These are phyloP conservation scores for Lasioglossum oenotherae DNA, from an alignment of 2,888 invertebrate species.

Conservation along the genomic window DNA sequence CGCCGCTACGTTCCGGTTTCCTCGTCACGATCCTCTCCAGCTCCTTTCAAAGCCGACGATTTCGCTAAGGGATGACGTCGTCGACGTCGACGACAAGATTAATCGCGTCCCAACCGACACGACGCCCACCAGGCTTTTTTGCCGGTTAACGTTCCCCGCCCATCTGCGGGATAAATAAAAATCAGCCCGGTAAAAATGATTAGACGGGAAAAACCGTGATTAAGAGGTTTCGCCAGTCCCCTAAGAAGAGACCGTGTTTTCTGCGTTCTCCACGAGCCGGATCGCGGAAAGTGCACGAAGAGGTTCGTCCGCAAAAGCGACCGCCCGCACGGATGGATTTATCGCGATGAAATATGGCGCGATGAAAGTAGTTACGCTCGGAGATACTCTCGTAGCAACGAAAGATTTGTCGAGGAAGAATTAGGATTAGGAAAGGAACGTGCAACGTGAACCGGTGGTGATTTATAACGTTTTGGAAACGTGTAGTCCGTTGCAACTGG, in stretches of 20 bases:
- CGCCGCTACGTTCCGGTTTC: not conserved
- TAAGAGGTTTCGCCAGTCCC: not conserved
- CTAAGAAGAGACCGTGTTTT: not conserved
- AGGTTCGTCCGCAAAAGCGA: not conserved
- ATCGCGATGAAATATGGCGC: not conserved
- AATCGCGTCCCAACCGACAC: conserved; percentile 30
- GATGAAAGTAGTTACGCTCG: not conserved
- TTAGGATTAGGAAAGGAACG: not conserved
- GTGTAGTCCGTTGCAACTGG: not conserved
- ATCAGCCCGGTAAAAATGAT: conserved; percentile 24
- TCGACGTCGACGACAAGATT: conserved; percentile 27
- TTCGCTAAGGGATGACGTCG: not conserved
- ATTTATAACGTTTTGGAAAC: not conserved
- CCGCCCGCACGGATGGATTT: not conserved
- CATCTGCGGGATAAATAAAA: conserved; percentile 12
- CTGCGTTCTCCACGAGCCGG: not conserved
- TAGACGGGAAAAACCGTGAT: conserved; percentile 16
- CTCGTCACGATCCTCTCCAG: not conserved
- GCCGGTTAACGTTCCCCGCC: not conserved
- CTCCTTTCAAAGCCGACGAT: conserved; percentile 5
- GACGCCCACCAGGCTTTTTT: conserved; percentile 22
- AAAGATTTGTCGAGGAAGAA: not conserved
- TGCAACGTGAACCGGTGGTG: not conserved
- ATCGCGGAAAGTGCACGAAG: not conserved
- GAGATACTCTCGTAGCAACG: not conserved